Evolutionary conservation across 2,797 vertebrate species (phyloP).

Genomic region (Xenentodon cancila): DNA sequence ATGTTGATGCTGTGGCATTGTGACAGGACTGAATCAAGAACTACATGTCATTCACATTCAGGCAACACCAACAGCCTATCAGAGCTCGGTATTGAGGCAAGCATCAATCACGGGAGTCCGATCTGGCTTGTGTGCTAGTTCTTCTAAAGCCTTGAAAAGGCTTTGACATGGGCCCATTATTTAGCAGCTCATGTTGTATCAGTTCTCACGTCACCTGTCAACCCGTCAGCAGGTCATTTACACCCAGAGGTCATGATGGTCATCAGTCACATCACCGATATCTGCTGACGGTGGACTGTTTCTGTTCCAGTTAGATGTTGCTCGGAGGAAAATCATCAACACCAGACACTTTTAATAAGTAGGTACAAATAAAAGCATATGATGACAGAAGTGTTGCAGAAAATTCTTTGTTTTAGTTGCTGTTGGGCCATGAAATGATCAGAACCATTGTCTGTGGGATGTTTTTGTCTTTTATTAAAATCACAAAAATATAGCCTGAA

Average conservation of each 20-base stretch:
- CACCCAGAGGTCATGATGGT: conserved; percentile 35
- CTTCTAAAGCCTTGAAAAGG: conserved; percentile 41
- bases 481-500: too few species aligned
- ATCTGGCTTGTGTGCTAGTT: conserved; percentile 25
- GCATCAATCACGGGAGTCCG: conserved; percentile 61
- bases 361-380: too few species aligned
- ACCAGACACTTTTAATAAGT: too few species aligned
- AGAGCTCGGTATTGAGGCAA: conserved; percentile 37
- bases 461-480: too few species aligned
- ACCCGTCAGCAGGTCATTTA: conserved; percentile 6
- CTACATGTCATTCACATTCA: conserved; percentile 49
- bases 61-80: conserved; percentile 60
- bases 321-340: not conserved
- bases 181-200: conserved; percentile 61
- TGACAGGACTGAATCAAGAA: conserved; percentile 49
- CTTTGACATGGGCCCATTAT: conserved; percentile 65
- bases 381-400: too few species aligned
- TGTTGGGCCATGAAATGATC: too few species aligned
- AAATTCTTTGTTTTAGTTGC: too few species aligned
- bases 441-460: too few species aligned
- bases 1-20: conserved; percentile 28
- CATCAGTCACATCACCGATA: conserved; percentile 51
- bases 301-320: conserved; percentile 35
- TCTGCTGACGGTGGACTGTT: conserved; percentile 4
- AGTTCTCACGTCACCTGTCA: conserved; percentile 64